Conservation (phyloP, 2,888 invertebrate species). For the Callyntrura sp. region DNA sequence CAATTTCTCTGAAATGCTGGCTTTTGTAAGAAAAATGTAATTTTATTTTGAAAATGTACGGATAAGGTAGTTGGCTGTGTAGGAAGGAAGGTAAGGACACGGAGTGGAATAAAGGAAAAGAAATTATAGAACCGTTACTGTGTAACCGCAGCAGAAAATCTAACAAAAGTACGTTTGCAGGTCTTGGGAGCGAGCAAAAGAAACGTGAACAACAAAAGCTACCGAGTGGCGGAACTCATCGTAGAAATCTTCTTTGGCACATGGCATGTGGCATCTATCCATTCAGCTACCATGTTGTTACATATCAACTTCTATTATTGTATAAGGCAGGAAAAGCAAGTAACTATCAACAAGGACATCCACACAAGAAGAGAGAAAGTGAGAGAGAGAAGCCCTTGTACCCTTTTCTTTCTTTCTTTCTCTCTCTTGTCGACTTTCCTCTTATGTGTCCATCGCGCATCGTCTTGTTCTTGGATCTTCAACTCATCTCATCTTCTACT, state of each 20-base stretch:
- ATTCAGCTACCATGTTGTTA: background rate
- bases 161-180: no score
- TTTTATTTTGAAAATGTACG: no score
- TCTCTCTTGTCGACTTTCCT: conserved; percentile 5
- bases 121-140: no score
- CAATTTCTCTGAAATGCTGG: no score
- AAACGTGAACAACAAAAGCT: conserved; percentile 15
- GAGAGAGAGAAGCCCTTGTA: no score
- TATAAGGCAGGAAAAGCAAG: background rate
- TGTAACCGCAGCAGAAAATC: no score
- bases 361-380: conserved; percentile 30
- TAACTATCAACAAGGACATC: no score
- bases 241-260: background rate
- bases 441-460: conserved; percentile 22
- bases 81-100: no score
- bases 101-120: no score
- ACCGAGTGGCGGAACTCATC: background rate
- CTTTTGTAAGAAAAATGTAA: no score
- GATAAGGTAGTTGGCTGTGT: no score
- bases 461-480: conserved; percentile 37
- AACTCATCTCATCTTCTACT: conserved; percentile 43
- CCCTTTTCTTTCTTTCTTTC: background rate
- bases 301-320: background rate
- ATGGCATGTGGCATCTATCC: conserved; percentile 28
- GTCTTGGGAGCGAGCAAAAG: no score